Base-by-base conservation (phyloP, 2,797 vertebrate genomes). In the Microctenopoma steveboyesi region DNA sequence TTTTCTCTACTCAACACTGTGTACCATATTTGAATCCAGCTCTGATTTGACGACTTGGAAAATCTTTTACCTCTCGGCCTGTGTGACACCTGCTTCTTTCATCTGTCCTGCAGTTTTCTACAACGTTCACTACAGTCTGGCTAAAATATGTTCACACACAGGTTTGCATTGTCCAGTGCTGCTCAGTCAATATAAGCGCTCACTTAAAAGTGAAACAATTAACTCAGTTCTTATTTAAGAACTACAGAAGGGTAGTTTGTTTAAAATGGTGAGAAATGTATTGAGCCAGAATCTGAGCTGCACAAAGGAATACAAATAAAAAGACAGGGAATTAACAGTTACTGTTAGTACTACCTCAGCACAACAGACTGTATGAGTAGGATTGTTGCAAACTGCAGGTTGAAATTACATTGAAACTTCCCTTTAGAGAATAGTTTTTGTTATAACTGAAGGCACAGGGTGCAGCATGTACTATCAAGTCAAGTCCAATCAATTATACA, bases 41-140 rank as follows among this genome's bases (percentile, higher is more conserved):
- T 84, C 73, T 55, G 64, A 70, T 83, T 80, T 86, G 80, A 89
- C 64, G 58, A 85, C 81, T 87, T 82, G 47, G 64, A 78, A 58
- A 78, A 78, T 66, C 71, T 90, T 84, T 79, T 81, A 89, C 90
- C 89, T 91, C 87, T 87, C 82, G 76, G 76, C 64, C 76, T 64
- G 72, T 14, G 75, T 88, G 87, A 87, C 86, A 90, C 87, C 89
- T 43, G 62, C 51, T 5, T 57, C 83, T 82, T 89, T 86, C 46
- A 86, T 86, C 69, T 3, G 37, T 47, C 50, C 16, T 2, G 14
- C 53, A 3, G 61, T 51, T 81, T 81, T 56, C 28, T 63, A 67
- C 45, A 60, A 64, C 62, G 59, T 5, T 11, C 62, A 60, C 7
- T 11, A 12, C 18, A 48, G 39, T 37, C 3, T 4, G 52, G 54